phyloP scores from a whole-genome alignment of 1,140 invertebrate genomes.

The Heliconius hewitsoni region DNA sequence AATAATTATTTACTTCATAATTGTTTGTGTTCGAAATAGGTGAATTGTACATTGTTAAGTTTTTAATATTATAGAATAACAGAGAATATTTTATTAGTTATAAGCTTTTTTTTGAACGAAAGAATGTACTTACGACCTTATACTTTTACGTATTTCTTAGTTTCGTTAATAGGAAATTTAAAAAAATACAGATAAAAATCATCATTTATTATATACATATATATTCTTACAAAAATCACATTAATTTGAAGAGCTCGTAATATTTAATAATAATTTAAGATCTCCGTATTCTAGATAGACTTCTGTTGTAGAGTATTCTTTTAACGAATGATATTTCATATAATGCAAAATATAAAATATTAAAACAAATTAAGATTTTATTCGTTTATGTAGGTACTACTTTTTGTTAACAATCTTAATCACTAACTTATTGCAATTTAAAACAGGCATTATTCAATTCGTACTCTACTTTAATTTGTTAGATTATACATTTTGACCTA shows the following conservation, averaged over 20 bases:
- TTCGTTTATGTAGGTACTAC: neutral
- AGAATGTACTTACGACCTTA: too few relatives aligned
- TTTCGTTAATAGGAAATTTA: neutral
- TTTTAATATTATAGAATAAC: neutral
- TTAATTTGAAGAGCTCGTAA: too few relatives aligned
- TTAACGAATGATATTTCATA: too few relatives aligned
- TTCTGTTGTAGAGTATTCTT: too few relatives aligned
- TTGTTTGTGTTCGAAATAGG: conserved; percentile 39
- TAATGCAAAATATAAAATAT: too few relatives aligned
- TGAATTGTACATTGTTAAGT: neutral
- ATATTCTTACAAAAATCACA: too few relatives aligned
- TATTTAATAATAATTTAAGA: too few relatives aligned
- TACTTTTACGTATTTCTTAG: neutral
- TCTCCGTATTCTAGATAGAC: too few relatives aligned
- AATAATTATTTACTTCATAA: conserved; percentile 70
- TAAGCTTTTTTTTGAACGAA: too few relatives aligned
- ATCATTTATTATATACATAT: too few relatives aligned
- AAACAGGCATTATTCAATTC: neutral
- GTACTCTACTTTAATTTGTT: neutral
- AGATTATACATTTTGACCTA: neutral
- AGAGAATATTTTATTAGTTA: too few relatives aligned
- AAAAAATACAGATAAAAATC: too few relatives aligned
- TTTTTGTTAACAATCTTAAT: neutral
- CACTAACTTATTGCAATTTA: neutral
- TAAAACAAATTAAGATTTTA: neutral